Evolutionary conservation across 2,113 vertebrate genomes (phyloP), one percentile per base, ranked within the genome.

Genomic region (Fregetta grallaria): DNA sequence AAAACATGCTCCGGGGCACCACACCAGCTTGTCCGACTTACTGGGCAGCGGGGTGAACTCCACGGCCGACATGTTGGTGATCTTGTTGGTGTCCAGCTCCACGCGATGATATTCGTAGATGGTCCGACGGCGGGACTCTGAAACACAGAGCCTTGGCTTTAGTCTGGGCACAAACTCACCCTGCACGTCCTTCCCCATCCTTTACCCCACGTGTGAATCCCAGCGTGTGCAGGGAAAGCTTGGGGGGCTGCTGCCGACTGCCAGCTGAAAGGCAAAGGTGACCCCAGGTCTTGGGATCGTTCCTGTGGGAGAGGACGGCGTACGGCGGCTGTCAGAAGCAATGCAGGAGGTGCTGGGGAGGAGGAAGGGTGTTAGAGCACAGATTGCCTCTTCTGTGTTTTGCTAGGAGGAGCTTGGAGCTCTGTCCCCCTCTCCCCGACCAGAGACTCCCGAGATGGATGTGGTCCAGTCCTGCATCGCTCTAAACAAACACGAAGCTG

Each of bases 31-130:
- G 1, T 15, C 21, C 1, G 40, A 98, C 99, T 99, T 88, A 99
- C 99, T 99, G 83, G 99, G 99, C 97, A 99, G 96, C 0, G 99
- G 99, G 7, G 97, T 98, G 95, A 99, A 99, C 97, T 99, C 98
- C 92, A 99, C 99, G 0, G 99, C 99, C 0, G 99, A 98, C 55
- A 78, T 70, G 87, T 72, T 99, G 76, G 90, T 86, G 67, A 99
- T 98, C 96, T 97, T 98, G 89, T 98, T 96, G 82, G 98, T 97
- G 96, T 99, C 98, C 58, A 99, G 98, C 96, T 99, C 99, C 94
- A 99, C 99, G 0, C 99, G 98, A 50, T 99, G 99, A 45, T 99
- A 99, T 74, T 99, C 99, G 0, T 99, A 99, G 97, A 99, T 99
- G 3, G 98, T 99, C 30, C 98, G 96, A 8, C 96, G 98, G 38